These are phyloP conservation scores for Pseudoips prasinana DNA, from an alignment of 2,888 invertebrate species.

Conservation along the genomic window DNA sequence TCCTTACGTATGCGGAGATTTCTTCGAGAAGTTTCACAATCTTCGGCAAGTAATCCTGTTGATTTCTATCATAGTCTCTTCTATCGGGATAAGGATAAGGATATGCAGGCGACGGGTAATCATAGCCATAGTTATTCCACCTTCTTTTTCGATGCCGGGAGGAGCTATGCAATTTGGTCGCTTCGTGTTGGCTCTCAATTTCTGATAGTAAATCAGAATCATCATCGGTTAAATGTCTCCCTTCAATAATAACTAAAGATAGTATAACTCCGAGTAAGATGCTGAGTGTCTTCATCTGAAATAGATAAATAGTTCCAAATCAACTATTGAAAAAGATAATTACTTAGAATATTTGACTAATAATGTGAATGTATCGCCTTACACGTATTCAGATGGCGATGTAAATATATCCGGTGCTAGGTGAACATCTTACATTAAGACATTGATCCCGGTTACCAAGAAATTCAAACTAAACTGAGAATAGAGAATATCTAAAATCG, in stretches of 20 bases:
- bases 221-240: conserved; percentile 43
- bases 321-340: too few species aligned
- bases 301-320: too few species aligned
- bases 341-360: too few species aligned
- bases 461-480: too few species aligned
- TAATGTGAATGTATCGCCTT: too few species aligned
- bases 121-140: conserved; percentile 56
- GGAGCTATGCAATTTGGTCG: conserved; percentile 31
- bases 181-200: conserved; percentile 27
- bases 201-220: conserved; percentile 35
- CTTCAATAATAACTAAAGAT: conserved; percentile 42
- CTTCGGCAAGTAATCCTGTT: conserved; percentile 48
- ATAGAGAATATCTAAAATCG: too few species aligned
- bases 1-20: conserved; percentile 44
- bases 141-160: conserved; percentile 50
- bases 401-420: too few species aligned
- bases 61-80: conserved; percentile 46
- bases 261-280: conserved; percentile 43
- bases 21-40: conserved; percentile 59
- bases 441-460: too few species aligned
- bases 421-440: too few species aligned
- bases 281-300: conserved; percentile 57
- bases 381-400: too few species aligned
- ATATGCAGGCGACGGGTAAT: conserved; percentile 42
- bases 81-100: conserved; percentile 43